Evolutionary conservation across 2,797 vertebrate species (phyloP), one percentile per base, ranked within the genome.

Genomic region (Furcifer pardalis): DNA sequence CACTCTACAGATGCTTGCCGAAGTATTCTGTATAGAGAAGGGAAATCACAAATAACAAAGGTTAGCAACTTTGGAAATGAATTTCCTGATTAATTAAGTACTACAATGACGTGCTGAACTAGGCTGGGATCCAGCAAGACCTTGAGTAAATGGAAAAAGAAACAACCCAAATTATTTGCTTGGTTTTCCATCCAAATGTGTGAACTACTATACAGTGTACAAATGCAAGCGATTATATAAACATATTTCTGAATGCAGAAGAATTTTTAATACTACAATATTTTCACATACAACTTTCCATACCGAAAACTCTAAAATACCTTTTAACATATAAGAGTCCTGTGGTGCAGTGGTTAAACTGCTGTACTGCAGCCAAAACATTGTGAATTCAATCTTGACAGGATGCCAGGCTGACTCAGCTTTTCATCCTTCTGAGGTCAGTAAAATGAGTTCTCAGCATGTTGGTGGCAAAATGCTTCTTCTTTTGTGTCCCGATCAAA

Each of bases 11-110:
- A 81, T 76, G 72, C 84, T 85, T 73, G 30, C 17, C 85, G 59
- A 87, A 81, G 84, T 7, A 84, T 80, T 81, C 96, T 96, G 89
- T 32, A 90, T 56, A 86, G 78, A 81, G 87, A 90, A 44, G 90
- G 87, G 84, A 66, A 68, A 86, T 12, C 65, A 77, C 32, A 81
- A 71, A 77, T 52, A 71, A 82, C 42, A 44, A 68, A 69, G 52
- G 56, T 32, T 71, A 77, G 66, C 65, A 77, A 81, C 10, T n/a
- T 62, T 81, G 17, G 46, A 71, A 77, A 86, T 32, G 32, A 86
- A 77, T 60, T 42, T 68, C 66, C 25, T 69, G 69, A 85, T 69
- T 71, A 73, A 72, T 63, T 52, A 79, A 59, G 56, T 46, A 73
- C 59, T 32, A 46, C 4, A n/a, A 59, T 17, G 59, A 72, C 30